Evolutionary conservation across 2,113 vertebrate genomes (phyloP).

Genomic region (Tachuris rubrigastra): DNA sequence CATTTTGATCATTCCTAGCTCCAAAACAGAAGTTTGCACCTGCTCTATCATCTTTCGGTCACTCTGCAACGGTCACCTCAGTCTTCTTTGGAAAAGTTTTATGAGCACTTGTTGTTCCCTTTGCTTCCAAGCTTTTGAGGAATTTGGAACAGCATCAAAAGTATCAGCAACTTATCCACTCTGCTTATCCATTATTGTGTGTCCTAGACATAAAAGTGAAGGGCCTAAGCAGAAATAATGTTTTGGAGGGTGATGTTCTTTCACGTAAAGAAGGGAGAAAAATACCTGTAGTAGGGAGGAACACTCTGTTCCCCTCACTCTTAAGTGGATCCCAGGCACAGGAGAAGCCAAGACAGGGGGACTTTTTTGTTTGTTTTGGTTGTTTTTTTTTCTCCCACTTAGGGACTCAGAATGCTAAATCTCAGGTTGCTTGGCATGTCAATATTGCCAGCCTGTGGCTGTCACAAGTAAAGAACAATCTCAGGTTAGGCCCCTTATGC

Average conservation of each 20-base stretch:
- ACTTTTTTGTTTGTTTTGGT: neutral
- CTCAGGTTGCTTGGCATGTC: neutral
- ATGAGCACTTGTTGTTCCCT: neutral
- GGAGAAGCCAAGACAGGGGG: neutral
- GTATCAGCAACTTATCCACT: neutral
- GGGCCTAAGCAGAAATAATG: neutral
- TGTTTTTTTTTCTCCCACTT: neutral
- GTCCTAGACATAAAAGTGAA: neutral
- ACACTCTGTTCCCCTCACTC: neutral
- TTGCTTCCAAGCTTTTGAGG: neutral
- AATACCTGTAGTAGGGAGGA: neutral
- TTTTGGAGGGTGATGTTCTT: neutral
- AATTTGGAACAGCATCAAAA: neutral
- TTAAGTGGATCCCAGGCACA: neutral
- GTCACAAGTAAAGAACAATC: neutral
- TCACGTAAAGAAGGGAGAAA: neutral
- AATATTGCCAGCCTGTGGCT: neutral
- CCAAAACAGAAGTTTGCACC: neutral
- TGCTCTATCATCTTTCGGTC: neutral
- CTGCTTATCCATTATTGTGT: neutral
- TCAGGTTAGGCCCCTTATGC: neutral
- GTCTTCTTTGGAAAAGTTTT: neutral
- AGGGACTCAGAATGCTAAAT: neutral
- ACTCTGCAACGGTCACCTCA: neutral
- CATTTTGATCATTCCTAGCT: neutral